Evolutionary conservation across 2,888 invertebrate species (phyloP), one percentile per base, ranked within the genome.

Genomic region (Drosophila yooni): DNA sequence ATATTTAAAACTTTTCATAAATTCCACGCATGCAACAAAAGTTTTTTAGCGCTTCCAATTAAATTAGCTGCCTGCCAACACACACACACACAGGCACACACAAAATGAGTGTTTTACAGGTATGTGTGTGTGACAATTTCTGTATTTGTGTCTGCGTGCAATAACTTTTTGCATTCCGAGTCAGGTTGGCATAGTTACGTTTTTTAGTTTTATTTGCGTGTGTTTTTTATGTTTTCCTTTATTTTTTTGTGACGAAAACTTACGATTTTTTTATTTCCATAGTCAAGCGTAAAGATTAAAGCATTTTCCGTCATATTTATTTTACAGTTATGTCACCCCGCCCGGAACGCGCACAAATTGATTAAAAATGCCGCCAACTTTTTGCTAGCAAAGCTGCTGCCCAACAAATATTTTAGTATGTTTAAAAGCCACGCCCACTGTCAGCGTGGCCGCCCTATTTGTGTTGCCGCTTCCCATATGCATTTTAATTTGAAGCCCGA

Each of bases 321-420:
- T 82, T 74, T 70, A 60, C 76, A 65, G 61, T 58, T 63, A n/a
- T 64, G 8, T 50, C 46, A 46, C 36, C 31, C 40, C 27, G 38
- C 11, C 46, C 25, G 34, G 60, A 59, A 46, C 60, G 57, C 31
- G 56, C 54, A 59, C 65, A 84, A 83, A 83, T 87, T 87, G 87
- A 87, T 87, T 85, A 85, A 87, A 85, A 85, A 75, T 80, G 68
- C 80, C 78, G 70, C 63, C 60, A 83, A 77, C 74, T 72, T 79
- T 70, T 76, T 60, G 62, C 57, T 25, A 27, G 56, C 48, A 46
- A 25, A 46, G 25, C 62, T 51, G 75, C 57, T 58, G 74, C 82
- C 63, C 71, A 69, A 70, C 66, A 82, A 83, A 79, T 82, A 81
- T 76, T 81, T 74, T 62, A 70, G 74, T 76, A 82, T 82, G 79